A percentile compares a stretch with the other conserved stretches of the same genome.
phyloP scores from a whole-genome alignment of 2,113 vertebrate genomes.

The Nerophis ophidion region DNA sequence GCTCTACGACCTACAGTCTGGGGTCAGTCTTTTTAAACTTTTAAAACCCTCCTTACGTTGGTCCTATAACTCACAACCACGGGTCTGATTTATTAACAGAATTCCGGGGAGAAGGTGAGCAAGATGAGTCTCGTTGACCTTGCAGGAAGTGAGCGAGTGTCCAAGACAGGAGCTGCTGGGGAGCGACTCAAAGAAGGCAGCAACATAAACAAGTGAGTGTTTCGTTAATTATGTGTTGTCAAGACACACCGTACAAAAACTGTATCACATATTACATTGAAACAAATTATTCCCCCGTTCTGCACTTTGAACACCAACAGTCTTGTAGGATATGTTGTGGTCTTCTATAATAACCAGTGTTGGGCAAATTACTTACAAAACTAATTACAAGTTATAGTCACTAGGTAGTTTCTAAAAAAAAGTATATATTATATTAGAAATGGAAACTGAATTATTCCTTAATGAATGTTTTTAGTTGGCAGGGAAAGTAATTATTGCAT shows the following conservation, averaged over 20 bases:
- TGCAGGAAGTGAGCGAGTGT: slow-evolving; percentile 92
- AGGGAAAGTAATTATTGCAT: no score
- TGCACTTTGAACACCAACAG: no score
- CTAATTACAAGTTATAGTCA: no score
- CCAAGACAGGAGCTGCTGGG: slow-evolving; percentile 94
- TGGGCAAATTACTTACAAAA: no score
- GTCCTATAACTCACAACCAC: not conserved
- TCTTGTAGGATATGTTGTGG: no score
- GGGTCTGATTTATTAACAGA: slow-evolving; percentile 42
- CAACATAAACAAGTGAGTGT: slow-evolving; percentile 93
- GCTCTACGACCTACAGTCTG: slow-evolving; percentile 61
- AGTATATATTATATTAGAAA: no score
- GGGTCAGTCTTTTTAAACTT: slow-evolving; percentile 42
- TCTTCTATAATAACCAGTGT: no score
- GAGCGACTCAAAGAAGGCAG: slow-evolving; percentile 97
- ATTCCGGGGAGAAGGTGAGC: slow-evolving; percentile 92
- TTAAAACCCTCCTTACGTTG: no score
- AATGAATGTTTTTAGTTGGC: no score
- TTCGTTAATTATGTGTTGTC: not conserved
- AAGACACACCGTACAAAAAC: not conserved
- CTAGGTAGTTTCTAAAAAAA: no score
- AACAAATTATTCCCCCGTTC: no score
- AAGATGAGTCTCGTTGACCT: slow-evolving; percentile 96
- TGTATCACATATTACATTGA: not conserved
- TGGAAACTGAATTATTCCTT: no score